Evolutionary conservation across 2,113 vertebrate species (phyloP), one percentile per base, ranked within the genome.

Genomic region (Probosciger aterrimus): DNA sequence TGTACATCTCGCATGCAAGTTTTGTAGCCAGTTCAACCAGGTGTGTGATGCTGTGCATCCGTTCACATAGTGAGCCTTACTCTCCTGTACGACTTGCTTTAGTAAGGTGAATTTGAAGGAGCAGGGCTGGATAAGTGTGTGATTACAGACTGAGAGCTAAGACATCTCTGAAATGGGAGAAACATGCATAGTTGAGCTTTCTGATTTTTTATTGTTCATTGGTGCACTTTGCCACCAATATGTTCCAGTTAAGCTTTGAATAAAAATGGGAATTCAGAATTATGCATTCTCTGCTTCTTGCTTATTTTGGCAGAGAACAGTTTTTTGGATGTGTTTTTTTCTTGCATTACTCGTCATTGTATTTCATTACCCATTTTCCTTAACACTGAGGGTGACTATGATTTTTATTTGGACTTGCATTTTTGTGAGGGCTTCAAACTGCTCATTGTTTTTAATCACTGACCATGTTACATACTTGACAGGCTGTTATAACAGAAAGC

Each of bases 331-430:
- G 73, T 86, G 43, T 76, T 79, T 92, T 94, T 81, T 97, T 80
- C 85, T 95, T 96, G 71, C 41, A n/a, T 91, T 94, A 44, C 80
- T 96, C 0, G 0, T 76, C 65, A 74, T 83, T 91, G 79, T 94
- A 73, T 96, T 96, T 95, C 76, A 85, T 95, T 85, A 69, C 73
- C 71, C 73, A 69, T 96, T 95, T 95, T 96, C 88, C 77, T 92
- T 86, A 92, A 67, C 64, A 27, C 85, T 37, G 33, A 85, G 92
- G 57, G 30, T 47, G 75, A 90, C 78, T 76, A 7, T 59, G 86
- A 93, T 96, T 96, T 95, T 96, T 90, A 96, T 93, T 80, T 92
- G 50, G 47, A 25, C 46, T 84, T 90, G 31, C 63, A 70, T 95
- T 96, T 93, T 94, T 94, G 67, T 71, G 70, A 78, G 10, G 53